Conservation (phyloP, 2,113 vertebrate species). For the Heloderma charlesbogerti region DNA sequence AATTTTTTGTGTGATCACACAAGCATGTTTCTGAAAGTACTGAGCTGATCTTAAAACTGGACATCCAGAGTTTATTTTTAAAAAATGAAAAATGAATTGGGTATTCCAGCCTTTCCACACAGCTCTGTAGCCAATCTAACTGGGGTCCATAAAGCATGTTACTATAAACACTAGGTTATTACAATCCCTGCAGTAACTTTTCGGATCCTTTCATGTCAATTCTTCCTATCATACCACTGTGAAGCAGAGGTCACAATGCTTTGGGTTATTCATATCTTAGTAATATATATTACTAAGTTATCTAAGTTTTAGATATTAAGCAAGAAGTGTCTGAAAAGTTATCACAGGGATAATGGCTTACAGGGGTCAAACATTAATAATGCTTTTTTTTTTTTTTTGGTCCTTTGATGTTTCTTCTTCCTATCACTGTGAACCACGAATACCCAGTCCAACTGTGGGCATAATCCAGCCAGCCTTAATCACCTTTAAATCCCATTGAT, state of each 20-base stretch:
- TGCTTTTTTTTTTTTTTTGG: not conserved
- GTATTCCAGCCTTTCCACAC: not conserved
- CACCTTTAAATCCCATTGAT: not conserved
- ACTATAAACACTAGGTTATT: not conserved
- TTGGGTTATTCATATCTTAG: slow-evolving; percentile 5
- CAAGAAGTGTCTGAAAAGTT: not conserved
- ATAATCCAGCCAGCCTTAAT: not conserved
- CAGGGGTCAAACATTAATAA: not conserved
- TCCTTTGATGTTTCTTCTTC: not conserved
- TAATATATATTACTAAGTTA: too few relatives aligned
- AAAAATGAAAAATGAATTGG: slow-evolving; percentile 9
- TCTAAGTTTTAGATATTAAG: not conserved
- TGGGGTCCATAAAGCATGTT: not conserved
- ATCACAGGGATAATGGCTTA: not conserved
- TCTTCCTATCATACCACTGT: not conserved
- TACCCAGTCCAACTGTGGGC: not conserved
- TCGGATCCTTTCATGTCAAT: not conserved
- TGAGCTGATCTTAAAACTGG: not conserved
- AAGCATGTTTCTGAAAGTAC: slow-evolving; percentile 13
- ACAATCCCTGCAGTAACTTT: not conserved
- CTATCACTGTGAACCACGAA: not conserved
- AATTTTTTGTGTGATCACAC: slow-evolving; percentile 15
- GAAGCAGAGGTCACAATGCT: not conserved
- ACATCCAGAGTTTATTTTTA: slow-evolving; percentile 8
- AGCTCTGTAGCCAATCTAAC: not conserved